Evolutionary conservation across 1,140 invertebrate species (phyloP).

Genomic region (Cotesia vestalis): DNA sequence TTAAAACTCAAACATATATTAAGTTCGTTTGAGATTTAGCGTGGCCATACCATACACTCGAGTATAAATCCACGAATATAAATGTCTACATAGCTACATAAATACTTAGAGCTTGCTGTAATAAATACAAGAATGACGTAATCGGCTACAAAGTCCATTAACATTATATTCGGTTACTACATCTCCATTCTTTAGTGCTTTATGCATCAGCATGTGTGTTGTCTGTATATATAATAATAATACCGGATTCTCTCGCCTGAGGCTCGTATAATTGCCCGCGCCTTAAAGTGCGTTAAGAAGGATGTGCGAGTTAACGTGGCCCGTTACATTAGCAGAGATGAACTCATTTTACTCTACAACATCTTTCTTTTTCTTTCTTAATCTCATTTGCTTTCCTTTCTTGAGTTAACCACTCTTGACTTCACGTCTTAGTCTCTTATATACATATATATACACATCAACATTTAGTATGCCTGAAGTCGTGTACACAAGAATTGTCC

Average conservation of each 20-base stretch:
- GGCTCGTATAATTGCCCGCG: conserved; percentile 47
- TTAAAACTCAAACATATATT: too few relatives aligned
- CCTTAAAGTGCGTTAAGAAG: conserved; percentile 61
- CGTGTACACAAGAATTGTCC: conserved; percentile 3
- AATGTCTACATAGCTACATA: neutral
- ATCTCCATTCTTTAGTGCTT: conserved; percentile 2
- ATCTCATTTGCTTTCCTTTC: conserved; percentile 10
- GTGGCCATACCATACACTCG: too few relatives aligned
- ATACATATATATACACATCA: neutral
- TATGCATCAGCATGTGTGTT: neutral
- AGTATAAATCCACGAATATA: too few relatives aligned
- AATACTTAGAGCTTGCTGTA: neutral
- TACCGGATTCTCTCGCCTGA: conserved; percentile 13
- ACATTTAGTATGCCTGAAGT: neutral
- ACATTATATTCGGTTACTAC: conserved; percentile 5
- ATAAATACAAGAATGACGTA: conserved; percentile 21
- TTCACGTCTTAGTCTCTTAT: conserved; percentile 4
- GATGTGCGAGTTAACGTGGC: conserved; percentile 64
- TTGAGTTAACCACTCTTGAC: neutral
- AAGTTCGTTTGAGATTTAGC: too few relatives aligned
- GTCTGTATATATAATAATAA: neutral
- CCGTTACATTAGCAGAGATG: conserved; percentile 63
- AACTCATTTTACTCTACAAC: conserved; percentile 55
- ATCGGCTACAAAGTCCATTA: conserved; percentile 12
- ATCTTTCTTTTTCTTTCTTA: conserved; percentile 12